These are phyloP conservation scores for Ophion ellenae DNA, from an alignment of 2,888 invertebrate species.

Conservation along the genomic window DNA sequence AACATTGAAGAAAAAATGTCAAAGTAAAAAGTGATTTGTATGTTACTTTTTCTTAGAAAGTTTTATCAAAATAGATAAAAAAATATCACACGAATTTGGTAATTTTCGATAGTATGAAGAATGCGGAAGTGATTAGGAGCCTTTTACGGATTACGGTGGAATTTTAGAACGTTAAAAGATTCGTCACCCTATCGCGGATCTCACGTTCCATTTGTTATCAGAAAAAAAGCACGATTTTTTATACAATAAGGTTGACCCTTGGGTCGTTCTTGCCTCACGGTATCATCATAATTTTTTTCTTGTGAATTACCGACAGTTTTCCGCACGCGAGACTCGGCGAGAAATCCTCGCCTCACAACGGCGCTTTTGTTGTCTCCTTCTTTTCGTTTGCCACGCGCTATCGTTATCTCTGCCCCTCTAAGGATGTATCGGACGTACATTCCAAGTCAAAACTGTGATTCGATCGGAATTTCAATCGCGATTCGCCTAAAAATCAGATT, in stretches of 20 bases:
- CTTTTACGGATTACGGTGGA: background rate
- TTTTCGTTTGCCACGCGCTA: slow-evolving; percentile 33
- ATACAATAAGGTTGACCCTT: slow-evolving; percentile 31
- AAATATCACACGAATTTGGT: background rate
- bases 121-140: slow-evolving; percentile 3
- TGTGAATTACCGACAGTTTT: slow-evolving; percentile 18
- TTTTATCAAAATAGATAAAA: background rate
- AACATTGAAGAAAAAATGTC: no score
- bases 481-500: no score
- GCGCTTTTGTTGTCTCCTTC: slow-evolving; percentile 54
- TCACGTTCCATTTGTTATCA: slow-evolving; percentile 9
- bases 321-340: slow-evolving; percentile 19
- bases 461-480: background rate
- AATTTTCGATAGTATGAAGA: background rate
- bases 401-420: slow-evolving; percentile 53
- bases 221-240: background rate
- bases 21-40: no score
- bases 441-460: background rate
- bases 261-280: slow-evolving; percentile 28
- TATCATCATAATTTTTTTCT: slow-evolving; percentile 2
- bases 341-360: slow-evolving; percentile 50
- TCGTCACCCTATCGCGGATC: background rate
- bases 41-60: background rate
- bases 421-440: background rate
- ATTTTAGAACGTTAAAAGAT: background rate